Conservation (phyloP, 2,888 invertebrate genomes). For the Zaprionus lineosus region DNA sequence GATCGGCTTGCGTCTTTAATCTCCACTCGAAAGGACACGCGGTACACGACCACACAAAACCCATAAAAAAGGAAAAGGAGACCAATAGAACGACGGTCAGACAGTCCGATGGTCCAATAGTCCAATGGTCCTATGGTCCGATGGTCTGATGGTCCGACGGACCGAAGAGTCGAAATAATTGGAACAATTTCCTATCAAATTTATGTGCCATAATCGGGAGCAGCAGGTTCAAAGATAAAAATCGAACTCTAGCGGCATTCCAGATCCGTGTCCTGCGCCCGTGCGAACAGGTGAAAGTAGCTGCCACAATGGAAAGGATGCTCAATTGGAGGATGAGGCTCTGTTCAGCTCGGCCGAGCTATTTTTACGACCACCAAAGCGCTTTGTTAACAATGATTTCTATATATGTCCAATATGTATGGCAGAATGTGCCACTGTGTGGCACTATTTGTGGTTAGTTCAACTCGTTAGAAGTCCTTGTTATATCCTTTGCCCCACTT, state of each 20-base stretch:
- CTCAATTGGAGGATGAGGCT: background rate
- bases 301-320: conserved; percentile 57
- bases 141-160: no score
- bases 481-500: conserved; percentile 49
- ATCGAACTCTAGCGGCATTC: conserved; percentile 69
- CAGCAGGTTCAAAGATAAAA: conserved; percentile 78
- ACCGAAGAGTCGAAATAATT: conserved; percentile 61
- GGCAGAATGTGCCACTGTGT: conserved; percentile 37
- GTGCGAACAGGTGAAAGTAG: conserved; percentile 71
- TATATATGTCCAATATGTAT: conserved; percentile 33
- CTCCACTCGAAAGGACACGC: conserved; percentile 66
- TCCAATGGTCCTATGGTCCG: no score
- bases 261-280: conserved; percentile 27
- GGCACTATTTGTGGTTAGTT: conserved; percentile 65
- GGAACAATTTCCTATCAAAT: conserved; percentile 78
- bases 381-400: conserved; percentile 78
- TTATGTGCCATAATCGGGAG: conserved; percentile 77
- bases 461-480: conserved; percentile 69
- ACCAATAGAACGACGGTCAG: conserved; percentile 28
- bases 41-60: conserved; percentile 73
- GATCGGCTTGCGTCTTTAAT: conserved; percentile 67
- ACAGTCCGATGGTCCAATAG: no score
- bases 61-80: conserved; percentile 60
- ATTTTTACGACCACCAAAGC: conserved; percentile 72
- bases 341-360: conserved; percentile 38